Percentiles rank a stretch among this genome's conserved stretches.
These are phyloP conservation scores for Anticlea derivata DNA, from an alignment of 2,888 invertebrate genomes.

Conservation along the genomic window DNA sequence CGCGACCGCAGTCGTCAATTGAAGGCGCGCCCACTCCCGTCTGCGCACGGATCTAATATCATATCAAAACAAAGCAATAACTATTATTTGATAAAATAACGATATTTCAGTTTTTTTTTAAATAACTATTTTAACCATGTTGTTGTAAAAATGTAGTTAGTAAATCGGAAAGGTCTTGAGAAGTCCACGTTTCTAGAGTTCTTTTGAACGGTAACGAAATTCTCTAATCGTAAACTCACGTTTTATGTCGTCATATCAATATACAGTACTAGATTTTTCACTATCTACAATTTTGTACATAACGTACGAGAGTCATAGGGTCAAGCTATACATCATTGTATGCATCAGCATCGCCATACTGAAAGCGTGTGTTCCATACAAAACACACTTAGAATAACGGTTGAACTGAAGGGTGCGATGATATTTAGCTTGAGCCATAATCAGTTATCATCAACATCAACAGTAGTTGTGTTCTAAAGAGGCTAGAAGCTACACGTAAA, in stretches of 20 bases:
- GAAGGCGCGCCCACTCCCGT: constrained; percentile 3
- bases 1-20: constrained; percentile 15
- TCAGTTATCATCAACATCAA: constrained; percentile 37
- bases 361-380: not conserved
- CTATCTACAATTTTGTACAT: constrained; percentile 52
- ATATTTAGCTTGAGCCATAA: constrained; percentile 3
- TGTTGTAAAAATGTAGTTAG: constrained; percentile 81
- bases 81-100: constrained; percentile 78
- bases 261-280: constrained; percentile 60
- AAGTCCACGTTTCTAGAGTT: constrained; percentile 79
- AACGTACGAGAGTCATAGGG: constrained; percentile 36
- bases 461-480: constrained; percentile 33
- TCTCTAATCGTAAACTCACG: constrained; percentile 63
- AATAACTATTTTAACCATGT: constrained; percentile 81
- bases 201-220: constrained; percentile 77
- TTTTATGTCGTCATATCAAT: constrained; percentile 72
- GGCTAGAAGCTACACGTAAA: constrained; percentile 35
- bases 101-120: constrained; percentile 77
- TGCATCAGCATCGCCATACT: constrained; percentile 1
- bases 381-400: too few species aligned
- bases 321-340: constrained; percentile 1
- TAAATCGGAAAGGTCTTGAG: constrained; percentile 76
- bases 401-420: not conserved
- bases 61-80: constrained; percentile 83
- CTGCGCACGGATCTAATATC: constrained; percentile 63